These are phyloP conservation scores for Cyprinodon diabolis DNA, from an alignment of 2,797 vertebrate genomes.

Conservation along the genomic window DNA sequence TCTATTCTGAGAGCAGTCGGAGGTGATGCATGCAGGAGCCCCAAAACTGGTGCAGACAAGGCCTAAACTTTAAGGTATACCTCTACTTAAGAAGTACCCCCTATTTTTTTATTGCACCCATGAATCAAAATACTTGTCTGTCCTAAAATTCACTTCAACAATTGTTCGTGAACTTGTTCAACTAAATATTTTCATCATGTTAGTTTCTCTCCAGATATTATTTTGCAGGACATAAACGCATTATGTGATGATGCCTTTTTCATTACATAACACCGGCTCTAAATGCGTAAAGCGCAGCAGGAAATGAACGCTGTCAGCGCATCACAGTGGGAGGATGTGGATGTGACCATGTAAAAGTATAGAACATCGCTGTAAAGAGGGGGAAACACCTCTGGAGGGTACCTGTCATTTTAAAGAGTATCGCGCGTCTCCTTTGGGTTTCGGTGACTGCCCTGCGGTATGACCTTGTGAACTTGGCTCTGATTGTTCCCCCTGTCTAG, in stretches of 20 bases:
- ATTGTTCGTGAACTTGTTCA: constrained; percentile 19
- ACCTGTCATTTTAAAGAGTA: constrained; percentile 55
- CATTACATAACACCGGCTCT: constrained; percentile 65
- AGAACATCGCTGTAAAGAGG: constrained; percentile 46
- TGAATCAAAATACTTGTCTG: neutral
- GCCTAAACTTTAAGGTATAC: neutral
- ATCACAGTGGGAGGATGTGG: constrained; percentile 56
- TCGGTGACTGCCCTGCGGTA: constrained; percentile 28
- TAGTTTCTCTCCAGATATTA: constrained; percentile 1
- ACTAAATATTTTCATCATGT: neutral
- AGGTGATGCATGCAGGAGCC: neutral
- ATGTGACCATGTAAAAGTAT: constrained; percentile 69
- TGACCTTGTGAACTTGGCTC: constrained; percentile 76
- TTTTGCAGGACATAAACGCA: constrained; percentile 4
- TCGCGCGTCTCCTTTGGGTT: constrained; percentile 18
- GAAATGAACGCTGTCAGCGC: constrained; percentile 63
- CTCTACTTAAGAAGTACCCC: neutral
- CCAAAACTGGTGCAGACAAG: neutral
- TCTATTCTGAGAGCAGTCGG: neutral
- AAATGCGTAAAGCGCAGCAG: constrained; percentile 60
- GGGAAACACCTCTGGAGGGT: constrained; percentile 35
- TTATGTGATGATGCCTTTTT: constrained; percentile 37
- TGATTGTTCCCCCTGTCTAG: neutral
- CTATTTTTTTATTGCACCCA: neutral
- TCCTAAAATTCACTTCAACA: constrained; percentile 40